A percentile compares a stretch with the other conserved stretches of the same genome.
Evolutionary conservation across 2,113 vertebrate species (phyloP).

Genomic region (Seriola dumerili): DNA sequence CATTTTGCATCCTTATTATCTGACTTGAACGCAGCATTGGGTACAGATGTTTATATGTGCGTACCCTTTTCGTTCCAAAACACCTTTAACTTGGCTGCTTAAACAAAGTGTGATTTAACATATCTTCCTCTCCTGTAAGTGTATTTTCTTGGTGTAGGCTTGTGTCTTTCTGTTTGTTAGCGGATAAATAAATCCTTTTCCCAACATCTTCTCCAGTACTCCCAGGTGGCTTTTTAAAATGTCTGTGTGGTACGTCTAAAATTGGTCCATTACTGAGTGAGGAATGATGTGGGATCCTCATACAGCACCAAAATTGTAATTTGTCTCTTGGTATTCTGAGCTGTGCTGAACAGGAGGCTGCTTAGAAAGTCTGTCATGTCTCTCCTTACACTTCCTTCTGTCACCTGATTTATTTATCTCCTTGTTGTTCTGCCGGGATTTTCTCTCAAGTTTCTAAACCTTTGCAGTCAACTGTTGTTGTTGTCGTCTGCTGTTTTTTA

Average conservation of each 20-base stretch:
- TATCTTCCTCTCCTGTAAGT: neutral
- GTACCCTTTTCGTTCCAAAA: neutral
- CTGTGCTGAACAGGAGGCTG: neutral
- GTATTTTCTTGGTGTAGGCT: neutral
- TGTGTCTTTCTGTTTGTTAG: neutral
- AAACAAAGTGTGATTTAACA: neutral
- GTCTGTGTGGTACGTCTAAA: neutral
- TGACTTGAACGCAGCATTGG: neutral
- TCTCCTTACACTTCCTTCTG: neutral
- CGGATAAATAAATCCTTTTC: neutral
- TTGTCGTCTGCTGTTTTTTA: neutral
- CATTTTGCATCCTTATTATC: neutral
- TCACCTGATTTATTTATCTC: constrained; percentile 5
- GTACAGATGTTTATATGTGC: neutral
- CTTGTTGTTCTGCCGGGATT: neutral
- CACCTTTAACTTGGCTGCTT: constrained; percentile 2
- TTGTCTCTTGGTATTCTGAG: constrained; percentile 8
- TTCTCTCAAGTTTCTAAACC: neutral
- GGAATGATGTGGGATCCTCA: neutral
- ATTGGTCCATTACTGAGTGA: neutral
- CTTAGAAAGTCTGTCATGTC: neutral
- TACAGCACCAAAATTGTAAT: neutral
- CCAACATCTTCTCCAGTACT: neutral
- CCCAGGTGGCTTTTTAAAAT: neutral
- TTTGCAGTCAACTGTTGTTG: neutral